A percentile compares a stretch with the other conserved stretches of the same genome.
Evolutionary conservation across 2,888 invertebrate genomes (phyloP).

Genomic region (Zaprionus lineosus): DNA sequence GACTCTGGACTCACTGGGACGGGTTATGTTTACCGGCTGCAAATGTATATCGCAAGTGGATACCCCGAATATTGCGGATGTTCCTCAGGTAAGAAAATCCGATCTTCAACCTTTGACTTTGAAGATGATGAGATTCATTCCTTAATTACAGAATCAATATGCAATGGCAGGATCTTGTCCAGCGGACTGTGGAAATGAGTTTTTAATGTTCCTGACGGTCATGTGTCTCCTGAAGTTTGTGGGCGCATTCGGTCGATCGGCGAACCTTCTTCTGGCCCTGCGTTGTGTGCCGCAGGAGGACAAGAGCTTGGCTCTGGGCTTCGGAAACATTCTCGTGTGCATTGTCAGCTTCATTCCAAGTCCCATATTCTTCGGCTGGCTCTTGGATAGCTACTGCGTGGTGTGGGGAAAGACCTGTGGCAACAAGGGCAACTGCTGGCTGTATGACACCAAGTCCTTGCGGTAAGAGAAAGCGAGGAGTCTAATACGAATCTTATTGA

Average conservation of each 20-base stretch:
- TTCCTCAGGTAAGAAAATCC: no score
- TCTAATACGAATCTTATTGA: background rate
- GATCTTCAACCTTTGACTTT: no score
- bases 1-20: slow-evolving; percentile 41
- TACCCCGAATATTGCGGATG: no score
- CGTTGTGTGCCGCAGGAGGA: slow-evolving; percentile 87
- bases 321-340: slow-evolving; percentile 86
- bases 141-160: slow-evolving; percentile 34
- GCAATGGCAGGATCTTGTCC: slow-evolving; percentile 83
- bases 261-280: slow-evolving; percentile 85
- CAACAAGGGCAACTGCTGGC: slow-evolving; percentile 88
- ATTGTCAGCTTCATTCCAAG: slow-evolving; percentile 88
- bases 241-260: slow-evolving; percentile 85
- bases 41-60: slow-evolving; percentile 38
- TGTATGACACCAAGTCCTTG: slow-evolving; percentile 86
- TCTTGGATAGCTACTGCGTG: slow-evolving; percentile 86
- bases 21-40: slow-evolving; percentile 49
- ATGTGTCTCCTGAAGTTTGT: slow-evolving; percentile 84
- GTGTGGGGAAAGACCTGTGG: slow-evolving; percentile 89
- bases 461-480: slow-evolving; percentile 55
- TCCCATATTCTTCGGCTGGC: slow-evolving; percentile 88
- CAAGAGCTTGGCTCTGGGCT: slow-evolving; percentile 87
- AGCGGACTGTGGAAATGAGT: slow-evolving; percentile 84
- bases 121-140: no score
- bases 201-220: slow-evolving; percentile 83